Base-by-base conservation (phyloP, 2,797 vertebrate species). In the Pempheris klunzingeri region DNA sequence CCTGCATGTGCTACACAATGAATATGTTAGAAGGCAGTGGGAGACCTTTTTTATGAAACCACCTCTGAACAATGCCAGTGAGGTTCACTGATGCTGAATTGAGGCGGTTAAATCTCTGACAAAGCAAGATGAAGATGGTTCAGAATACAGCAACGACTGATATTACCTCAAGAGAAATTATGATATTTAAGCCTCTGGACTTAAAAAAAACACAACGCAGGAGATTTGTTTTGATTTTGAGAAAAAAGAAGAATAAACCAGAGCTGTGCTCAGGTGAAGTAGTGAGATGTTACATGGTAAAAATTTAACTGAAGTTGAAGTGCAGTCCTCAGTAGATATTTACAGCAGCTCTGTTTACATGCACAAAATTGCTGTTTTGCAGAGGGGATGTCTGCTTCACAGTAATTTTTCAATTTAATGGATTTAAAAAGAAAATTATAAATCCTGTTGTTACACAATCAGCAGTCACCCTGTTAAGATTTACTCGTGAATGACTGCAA, bases 61-160 rank as follows among this genome's bases (percentile, higher is more conserved):
- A 41, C 62, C 17, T 61, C 55, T 61, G 54, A 81, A 77, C 50
- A 70, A 78, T 80, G 63, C 20, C 70, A 58, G 62, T 3, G 3
- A 74, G 75, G 39, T 80, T 72, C 15, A 3, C 32, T 75, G 46
- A 71, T 77, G 71, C 57, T 65, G 18, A 83, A 73, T 38, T 61
- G 20, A 82, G 82, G 84, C 65, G 71, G 78, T 81, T 80, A 77
- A 32, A 39, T 73, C 60, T 64, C 52, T 55, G 14, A 80, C 63
- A 82, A 79, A 82, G 61, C 65, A 26, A 64, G 67, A 22, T n/a
- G 57, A 59, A 60, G 67, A 22, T n/a, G 57, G 62, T 57, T 80
- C 62, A 67, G 43, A 63, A 49, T 26, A 77, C 67, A 58, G 30
- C 32, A 41, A 62, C 18, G 32, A 72, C n/a, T 34, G 75, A 73